phyloP scores from a whole-genome alignment of 35 echinoderm and acorn worm species.

The Ophioderma brevispina region DNA sequence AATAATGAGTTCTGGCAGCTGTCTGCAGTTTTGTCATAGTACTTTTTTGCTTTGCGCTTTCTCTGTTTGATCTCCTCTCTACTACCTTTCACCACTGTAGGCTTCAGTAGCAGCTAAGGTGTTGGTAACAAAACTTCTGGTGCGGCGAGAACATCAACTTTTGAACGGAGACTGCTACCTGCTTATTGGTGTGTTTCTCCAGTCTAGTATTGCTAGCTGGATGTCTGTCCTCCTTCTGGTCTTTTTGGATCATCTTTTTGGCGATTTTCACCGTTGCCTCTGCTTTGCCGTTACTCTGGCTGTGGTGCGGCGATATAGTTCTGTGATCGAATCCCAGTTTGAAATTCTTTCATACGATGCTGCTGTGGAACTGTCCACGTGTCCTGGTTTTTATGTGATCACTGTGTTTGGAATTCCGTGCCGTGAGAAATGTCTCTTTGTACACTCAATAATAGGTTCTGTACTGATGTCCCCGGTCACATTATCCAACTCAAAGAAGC shows the following conservation, averaged over 20 bases:
- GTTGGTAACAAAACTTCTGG: constrained; percentile 27
- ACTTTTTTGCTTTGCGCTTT: not conserved
- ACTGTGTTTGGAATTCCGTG: constrained; percentile 61
- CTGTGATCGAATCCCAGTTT: constrained; percentile 42
- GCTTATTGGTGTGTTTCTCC: not conserved
- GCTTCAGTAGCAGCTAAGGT: not conserved
- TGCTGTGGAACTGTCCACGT: constrained; percentile 38
- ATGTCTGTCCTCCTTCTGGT: constrained; percentile 4
- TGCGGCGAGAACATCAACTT: constrained; percentile 4
- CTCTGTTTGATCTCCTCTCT: not conserved
- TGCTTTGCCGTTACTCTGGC: constrained; percentile 34
- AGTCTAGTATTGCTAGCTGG: constrained; percentile 22
- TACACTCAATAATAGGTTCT: not conserved
- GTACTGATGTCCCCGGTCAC: constrained; percentile 16
- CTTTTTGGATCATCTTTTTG: constrained; percentile 66
- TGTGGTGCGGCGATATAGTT: constrained; percentile 12
- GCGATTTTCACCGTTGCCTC: constrained; percentile 49
- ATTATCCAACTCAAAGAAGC: constrained; percentile 59
- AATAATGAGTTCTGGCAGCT: not conserved
- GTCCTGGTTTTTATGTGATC: constrained; percentile 62
- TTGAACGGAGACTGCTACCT: not conserved
- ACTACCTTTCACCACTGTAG: not conserved
- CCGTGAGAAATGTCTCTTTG: constrained; percentile 10
- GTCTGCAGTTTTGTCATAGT: not conserved
- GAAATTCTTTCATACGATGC: constrained; percentile 40